Conservation (phyloP, 2,888 invertebrate genomes). For the Hydrotaea diabolus region DNA sequence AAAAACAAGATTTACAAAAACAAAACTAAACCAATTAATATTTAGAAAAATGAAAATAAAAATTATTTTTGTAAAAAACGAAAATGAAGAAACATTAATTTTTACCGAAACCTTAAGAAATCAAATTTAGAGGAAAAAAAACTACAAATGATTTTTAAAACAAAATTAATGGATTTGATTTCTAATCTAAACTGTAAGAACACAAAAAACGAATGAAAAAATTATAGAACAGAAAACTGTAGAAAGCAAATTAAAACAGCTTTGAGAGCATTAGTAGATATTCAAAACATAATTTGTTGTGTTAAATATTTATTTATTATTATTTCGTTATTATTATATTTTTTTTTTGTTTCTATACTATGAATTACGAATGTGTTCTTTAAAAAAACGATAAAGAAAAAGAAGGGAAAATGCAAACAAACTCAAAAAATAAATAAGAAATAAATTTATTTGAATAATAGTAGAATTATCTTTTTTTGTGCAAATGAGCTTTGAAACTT, state of each 20-base stretch:
- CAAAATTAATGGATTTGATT: slow-evolving; percentile 56
- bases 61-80: slow-evolving; percentile 62
- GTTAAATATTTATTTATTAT: no score
- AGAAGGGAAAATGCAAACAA: not conserved
- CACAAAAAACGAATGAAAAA: not conserved
- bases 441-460: not conserved
- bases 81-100: slow-evolving; percentile 1
- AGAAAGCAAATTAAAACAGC: slow-evolving; percentile 35
- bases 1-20: slow-evolving; percentile 47
- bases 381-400: not conserved
- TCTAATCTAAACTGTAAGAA: slow-evolving; percentile 13
- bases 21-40: slow-evolving; percentile 24
- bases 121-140: slow-evolving; percentile 33
- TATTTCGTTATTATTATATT: no score
- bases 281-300: no score
- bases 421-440: not conserved
- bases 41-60: slow-evolving; percentile 27
- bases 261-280: slow-evolving; percentile 50
- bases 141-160: not conserved
- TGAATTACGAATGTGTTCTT: not conserved
- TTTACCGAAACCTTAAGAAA: slow-evolving; percentile 32
- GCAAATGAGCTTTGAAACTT: no score
- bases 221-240: slow-evolving; percentile 19
- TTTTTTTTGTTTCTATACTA: not conserved
- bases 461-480: no score